Percentiles rank a stretch among this genome's conserved stretches.
Evolutionary conservation across 2,113 vertebrate genomes (phyloP).

Genomic region (Bubo scandiacus): DNA sequence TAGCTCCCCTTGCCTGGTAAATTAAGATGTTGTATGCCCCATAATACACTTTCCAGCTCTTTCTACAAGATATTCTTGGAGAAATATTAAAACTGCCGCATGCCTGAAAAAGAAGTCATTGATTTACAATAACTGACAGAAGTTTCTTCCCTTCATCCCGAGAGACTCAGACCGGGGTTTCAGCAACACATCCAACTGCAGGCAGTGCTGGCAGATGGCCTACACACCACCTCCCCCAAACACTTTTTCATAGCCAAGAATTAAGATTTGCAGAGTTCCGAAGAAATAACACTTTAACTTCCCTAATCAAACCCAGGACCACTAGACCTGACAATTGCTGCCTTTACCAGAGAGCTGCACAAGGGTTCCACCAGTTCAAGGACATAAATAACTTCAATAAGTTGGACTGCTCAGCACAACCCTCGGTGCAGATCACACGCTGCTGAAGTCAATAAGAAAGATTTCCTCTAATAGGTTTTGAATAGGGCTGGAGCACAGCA

Average conservation of each 20-base stretch:
- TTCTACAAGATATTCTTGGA: not conserved
- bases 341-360: not conserved
- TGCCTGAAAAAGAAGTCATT: not conserved
- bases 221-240: not conserved
- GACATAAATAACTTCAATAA: rapidly evolving
- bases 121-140: not conserved
- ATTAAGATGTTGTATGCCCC: too few relatives aligned
- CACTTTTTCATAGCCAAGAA: not conserved
- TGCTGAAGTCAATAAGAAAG: not conserved
- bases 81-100: not conserved
- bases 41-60: not conserved
- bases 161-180: not conserved
- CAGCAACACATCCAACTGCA: not conserved
- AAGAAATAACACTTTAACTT: not conserved
- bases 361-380: too few relatives aligned
- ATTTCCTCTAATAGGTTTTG: not conserved
- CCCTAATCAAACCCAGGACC: not conserved
- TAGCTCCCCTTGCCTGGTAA: not conserved
- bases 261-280: not conserved
- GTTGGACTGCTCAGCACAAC: not conserved
- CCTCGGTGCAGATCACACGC: not conserved
- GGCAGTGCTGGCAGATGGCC: not conserved
- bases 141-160: not conserved
- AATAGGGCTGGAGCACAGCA: not conserved
- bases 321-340: rapidly evolving